These are phyloP conservation scores for Drosophila funebris DNA, from an alignment of 1,140 invertebrate genomes.

Conservation along the genomic window DNA sequence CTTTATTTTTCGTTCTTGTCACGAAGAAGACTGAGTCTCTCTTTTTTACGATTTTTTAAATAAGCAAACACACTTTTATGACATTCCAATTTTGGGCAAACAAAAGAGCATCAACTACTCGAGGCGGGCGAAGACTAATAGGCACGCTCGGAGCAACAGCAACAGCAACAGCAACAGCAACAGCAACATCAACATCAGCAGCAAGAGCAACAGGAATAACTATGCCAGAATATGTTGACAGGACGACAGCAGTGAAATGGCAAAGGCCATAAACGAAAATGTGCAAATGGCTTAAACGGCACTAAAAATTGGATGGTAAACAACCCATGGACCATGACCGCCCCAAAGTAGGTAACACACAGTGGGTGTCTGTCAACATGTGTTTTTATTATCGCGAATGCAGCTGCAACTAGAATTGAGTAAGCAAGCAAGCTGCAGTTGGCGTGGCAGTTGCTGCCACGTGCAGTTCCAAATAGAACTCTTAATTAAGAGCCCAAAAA, in stretches of 20 bases:
- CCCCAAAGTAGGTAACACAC: conserved; percentile 53
- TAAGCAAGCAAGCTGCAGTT: not conserved
- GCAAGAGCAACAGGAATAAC: not conserved
- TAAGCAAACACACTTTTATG: conserved; percentile 66
- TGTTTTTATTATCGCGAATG: conserved; percentile 70
- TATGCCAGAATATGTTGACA: conserved; percentile 26
- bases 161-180: not conserved
- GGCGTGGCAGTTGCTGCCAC: conserved; percentile 25
- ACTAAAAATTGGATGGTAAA: conserved; percentile 60
- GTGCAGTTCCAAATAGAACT: conserved; percentile 59
- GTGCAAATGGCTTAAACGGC: conserved; percentile 75
- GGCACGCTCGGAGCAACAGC: conserved; percentile 10
- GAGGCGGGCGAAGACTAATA: conserved; percentile 44
- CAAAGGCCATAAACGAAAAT: conserved; percentile 75
- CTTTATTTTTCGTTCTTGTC: conserved; percentile 23
- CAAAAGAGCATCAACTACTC: conserved; percentile 51
- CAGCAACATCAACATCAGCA: conserved; percentile 12
- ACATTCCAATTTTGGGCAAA: conserved; percentile 73
- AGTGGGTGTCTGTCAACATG: conserved; percentile 71
- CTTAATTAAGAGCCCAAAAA: conserved; percentile 62
- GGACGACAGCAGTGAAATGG: conserved; percentile 56
- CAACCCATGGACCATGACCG: conserved; percentile 3
- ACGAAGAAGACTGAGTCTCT: conserved; percentile 1
- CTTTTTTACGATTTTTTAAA: conserved; percentile 53
- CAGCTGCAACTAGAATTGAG: not conserved